Evolutionary conservation across 2,797 vertebrate species (phyloP), one percentile per base, ranked within the genome.

Genomic region (Cyclopterus lumpus): DNA sequence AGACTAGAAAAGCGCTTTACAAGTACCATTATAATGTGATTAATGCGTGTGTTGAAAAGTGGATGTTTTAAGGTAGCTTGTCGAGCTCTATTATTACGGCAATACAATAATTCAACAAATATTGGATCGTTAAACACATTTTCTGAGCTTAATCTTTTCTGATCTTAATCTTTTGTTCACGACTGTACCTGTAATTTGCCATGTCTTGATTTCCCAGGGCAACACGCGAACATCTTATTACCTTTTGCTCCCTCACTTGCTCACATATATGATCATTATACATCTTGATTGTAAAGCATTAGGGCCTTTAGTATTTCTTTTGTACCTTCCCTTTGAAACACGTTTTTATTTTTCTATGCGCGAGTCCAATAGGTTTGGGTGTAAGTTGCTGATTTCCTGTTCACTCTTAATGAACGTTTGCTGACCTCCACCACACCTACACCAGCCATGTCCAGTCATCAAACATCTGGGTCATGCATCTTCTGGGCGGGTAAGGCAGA

Each of bases 381-480:
- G 24, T 38, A 12, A 77, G 62, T 24, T 64, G 54, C 58, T 70
- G 66, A 77, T 66, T 90, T 90, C 86, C 83, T 83, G 69, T 79
- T 70, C 49, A 30, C 44, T 75, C 59, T 51, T 77, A 81, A 89
- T 80, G 73, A 91, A 79, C 73, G 34, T 78, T 73, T 77, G 30
- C 62, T 90, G 88, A 91, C 87, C 86, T 77, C 74, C 75, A 59
- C 87, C 88, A 87, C 88, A 84, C 86, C 86, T 88, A 79, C 51
- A 66, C 44, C 11, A 61, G 64, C 65, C 76, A 46, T 51, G 77
- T 85, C 73, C 71, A 85, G 84, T 91, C 71, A 73, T 90, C 86
- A 89, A 65, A 69, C 89, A 85, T 88, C 90, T 91, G 86, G 75
- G 80, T 83, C 89, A 71, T 90, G 34, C 87, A 88, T 90, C 91